A percentile compares a stretch with the other conserved stretches of the same genome.
phyloP scores from a whole-genome alignment of 2,888 invertebrate species.

The Agrotis exclamationis region DNA sequence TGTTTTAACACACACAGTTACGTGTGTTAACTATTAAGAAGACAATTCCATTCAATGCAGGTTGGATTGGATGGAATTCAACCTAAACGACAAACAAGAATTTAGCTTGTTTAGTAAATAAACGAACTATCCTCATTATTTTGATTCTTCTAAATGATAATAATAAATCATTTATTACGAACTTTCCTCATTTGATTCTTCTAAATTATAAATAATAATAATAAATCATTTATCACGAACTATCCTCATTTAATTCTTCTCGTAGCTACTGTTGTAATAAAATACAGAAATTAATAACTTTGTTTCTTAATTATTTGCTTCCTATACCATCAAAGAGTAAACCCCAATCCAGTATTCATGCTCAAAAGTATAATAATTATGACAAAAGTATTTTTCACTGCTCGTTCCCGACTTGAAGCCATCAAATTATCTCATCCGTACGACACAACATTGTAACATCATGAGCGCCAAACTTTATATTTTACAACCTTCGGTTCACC shows the following conservation, averaged over 20 bases:
- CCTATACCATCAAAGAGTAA: background rate
- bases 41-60: too few relatives aligned
- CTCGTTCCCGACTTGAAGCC: background rate
- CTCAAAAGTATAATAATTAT: background rate
- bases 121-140: background rate
- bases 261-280: too few relatives aligned
- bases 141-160: too few relatives aligned
- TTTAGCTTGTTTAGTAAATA: too few relatives aligned
- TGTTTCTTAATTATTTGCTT: too few relatives aligned
- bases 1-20: too few relatives aligned
- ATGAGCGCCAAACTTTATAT: conserved; percentile 43
- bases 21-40: background rate
- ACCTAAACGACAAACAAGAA: background rate
- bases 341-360: background rate
- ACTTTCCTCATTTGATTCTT: too few relatives aligned
- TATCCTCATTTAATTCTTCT: too few relatives aligned
- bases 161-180: too few relatives aligned
- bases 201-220: too few relatives aligned
- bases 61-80: background rate
- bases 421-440: background rate
- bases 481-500: conserved; percentile 54
- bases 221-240: too few relatives aligned
- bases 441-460: conserved; percentile 37
- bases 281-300: too few relatives aligned
- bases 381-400: background rate